phyloP scores from a whole-genome alignment of 2,113 vertebrate species.

The Hemibagrus wyckioides region DNA sequence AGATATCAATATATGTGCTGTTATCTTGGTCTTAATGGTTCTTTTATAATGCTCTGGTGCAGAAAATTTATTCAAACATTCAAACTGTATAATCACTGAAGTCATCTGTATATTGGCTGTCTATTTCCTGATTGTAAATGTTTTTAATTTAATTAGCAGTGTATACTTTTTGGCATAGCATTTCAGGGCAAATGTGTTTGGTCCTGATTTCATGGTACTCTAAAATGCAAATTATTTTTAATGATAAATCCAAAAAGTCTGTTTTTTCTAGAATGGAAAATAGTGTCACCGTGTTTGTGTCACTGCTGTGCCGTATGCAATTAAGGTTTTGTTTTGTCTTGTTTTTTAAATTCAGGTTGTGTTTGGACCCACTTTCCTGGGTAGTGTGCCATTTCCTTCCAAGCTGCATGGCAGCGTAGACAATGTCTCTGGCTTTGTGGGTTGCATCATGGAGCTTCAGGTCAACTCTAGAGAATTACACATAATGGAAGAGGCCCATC shows the following conservation, averaged over 20 bases:
- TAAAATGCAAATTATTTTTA: background rate
- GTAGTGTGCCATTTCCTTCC: conserved; percentile 72
- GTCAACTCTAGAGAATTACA: conserved; percentile 78
- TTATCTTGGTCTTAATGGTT: background rate
- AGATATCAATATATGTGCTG: background rate
- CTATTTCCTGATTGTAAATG: background rate
- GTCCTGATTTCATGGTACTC: background rate
- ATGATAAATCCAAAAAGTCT: background rate
- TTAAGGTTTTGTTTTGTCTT: background rate
- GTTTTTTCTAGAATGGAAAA: background rate
- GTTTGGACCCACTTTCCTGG: conserved; percentile 82
- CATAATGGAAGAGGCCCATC: conserved; percentile 73
- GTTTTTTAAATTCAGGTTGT: conserved; percentile 61
- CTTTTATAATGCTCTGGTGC: background rate
- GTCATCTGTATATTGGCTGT: background rate
- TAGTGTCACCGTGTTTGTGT: background rate
- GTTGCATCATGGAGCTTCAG: conserved; percentile 81
- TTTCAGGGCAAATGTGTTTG: background rate
- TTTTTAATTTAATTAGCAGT: background rate
- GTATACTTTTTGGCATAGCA: background rate
- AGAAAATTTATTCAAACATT: background rate
- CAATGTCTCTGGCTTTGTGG: conserved; percentile 70
- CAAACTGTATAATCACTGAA: background rate
- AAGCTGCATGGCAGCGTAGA: conserved; percentile 62
- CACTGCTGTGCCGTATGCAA: background rate